phyloP scores from a whole-genome alignment of 1,140 invertebrate genomes.

The Luehdorfia chinensis region DNA sequence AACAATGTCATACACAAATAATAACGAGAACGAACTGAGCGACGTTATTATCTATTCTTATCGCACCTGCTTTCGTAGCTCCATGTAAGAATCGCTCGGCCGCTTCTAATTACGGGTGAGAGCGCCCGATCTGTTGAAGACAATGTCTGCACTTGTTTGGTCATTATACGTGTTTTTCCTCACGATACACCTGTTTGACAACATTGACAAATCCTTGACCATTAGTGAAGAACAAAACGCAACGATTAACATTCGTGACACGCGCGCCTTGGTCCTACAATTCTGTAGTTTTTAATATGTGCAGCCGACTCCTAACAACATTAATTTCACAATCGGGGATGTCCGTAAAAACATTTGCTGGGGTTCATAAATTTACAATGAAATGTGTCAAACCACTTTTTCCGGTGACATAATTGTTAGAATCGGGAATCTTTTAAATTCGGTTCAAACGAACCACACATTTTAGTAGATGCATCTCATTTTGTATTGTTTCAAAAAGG shows the following conservation, averaged over 20 bases:
- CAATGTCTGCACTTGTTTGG: conserved; percentile 49
- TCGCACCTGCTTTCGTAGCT: conserved; percentile 18
- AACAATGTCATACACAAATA: too few relatives aligned
- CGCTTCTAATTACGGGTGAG: conserved; percentile 52
- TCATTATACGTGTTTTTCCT: conserved; percentile 56
- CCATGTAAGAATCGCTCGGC: conserved; percentile 29
- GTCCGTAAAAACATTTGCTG: background rate
- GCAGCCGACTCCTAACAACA: background rate
- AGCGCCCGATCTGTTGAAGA: conserved; percentile 41
- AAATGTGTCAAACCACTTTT: too few relatives aligned
- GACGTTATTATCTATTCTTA: too few relatives aligned
- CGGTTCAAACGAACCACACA: too few relatives aligned
- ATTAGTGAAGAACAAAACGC: conserved; percentile 43
- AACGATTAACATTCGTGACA: conserved; percentile 36
- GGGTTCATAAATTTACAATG: too few relatives aligned
- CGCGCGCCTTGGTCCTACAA: conserved; percentile 23
- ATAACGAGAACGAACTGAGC: too few relatives aligned
- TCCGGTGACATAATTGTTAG: too few relatives aligned
- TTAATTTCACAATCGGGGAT: background rate
- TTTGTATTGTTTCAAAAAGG: too few relatives aligned
- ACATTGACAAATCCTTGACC: conserved; percentile 43
- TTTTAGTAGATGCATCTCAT: too few relatives aligned
- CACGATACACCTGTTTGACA: conserved; percentile 51
- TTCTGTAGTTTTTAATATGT: conserved; percentile 22
- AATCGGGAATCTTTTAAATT: too few relatives aligned